phyloP scores from a whole-genome alignment of 2,113 vertebrate genomes.

The Chionomys nivalis region DNA sequence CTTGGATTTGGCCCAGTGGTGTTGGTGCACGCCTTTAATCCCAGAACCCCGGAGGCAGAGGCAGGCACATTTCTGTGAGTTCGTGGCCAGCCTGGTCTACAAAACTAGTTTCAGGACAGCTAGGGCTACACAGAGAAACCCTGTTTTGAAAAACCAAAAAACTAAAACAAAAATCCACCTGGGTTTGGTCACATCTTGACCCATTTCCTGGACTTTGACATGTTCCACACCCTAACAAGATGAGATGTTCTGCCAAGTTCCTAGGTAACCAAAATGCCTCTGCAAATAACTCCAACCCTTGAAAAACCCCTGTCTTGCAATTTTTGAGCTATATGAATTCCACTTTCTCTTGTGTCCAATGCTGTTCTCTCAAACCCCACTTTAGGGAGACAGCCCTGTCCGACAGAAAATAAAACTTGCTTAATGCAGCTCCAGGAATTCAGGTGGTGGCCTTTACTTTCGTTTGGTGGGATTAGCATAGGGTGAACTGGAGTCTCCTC shows the following conservation, averaged over 20 bases:
- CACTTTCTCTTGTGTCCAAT: neutral
- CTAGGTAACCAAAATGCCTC: neutral
- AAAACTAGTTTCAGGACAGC: too few relatives aligned
- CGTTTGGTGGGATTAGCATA: neutral
- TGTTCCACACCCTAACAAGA: neutral
- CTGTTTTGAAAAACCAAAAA: too few relatives aligned
- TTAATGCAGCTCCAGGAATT: neutral
- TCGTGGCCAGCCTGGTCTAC: too few relatives aligned
- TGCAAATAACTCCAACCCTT: neutral
- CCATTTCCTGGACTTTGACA: neutral
- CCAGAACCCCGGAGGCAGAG: too few relatives aligned
- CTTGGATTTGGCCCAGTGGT: neutral
- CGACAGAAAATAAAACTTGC: neutral
- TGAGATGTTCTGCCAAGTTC: neutral
- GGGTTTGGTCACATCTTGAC: neutral
- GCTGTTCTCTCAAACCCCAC: neutral
- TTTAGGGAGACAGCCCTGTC: neutral
- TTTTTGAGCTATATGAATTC: neutral
- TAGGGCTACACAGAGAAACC: too few relatives aligned
- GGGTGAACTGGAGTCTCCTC: constrained; percentile 94
- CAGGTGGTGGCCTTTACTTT: neutral
- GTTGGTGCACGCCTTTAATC: too few relatives aligned
- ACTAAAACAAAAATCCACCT: too few relatives aligned
- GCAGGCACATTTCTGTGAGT: too few relatives aligned
- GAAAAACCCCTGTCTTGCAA: neutral